These are phyloP conservation scores for Delphinapterus leucas DNA, from an alignment of 2,113 vertebrate genomes.

Conservation along the genomic window DNA sequence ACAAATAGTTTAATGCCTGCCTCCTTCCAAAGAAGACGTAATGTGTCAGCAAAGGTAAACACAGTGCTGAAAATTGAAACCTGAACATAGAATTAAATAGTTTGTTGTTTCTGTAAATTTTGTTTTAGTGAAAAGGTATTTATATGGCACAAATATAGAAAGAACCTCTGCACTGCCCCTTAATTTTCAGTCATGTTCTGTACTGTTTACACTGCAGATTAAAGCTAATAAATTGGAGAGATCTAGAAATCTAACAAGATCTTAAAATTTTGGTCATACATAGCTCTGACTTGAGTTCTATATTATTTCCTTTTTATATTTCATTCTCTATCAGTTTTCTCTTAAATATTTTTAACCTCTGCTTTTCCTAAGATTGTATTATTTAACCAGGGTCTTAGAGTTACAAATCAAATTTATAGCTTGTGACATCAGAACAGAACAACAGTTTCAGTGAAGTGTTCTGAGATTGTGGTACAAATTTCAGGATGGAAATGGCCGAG, in stretches of 20 bases:
- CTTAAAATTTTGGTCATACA: background rate
- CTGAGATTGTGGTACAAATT: background rate
- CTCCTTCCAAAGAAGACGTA: slow-evolving; percentile 12
- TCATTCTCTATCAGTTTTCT: background rate
- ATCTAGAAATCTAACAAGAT: background rate
- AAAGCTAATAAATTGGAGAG: background rate
- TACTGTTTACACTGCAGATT: slow-evolving; percentile 34
- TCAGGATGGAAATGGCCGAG: background rate
- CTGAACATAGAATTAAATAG: background rate
- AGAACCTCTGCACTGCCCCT: background rate
- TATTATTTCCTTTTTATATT: slow-evolving; percentile 37
- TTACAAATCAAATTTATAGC: background rate
- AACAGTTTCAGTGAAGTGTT: background rate
- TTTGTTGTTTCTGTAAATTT: background rate
- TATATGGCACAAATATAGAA: background rate
- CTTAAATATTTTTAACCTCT: slow-evolving; percentile 13
- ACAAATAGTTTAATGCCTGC: background rate
- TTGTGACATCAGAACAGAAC: background rate
- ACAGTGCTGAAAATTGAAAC: background rate
- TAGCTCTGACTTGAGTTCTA: slow-evolving; percentile 16
- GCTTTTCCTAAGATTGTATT: slow-evolving; percentile 21
- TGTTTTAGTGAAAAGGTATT: background rate
- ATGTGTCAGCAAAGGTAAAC: slow-evolving; percentile 16
- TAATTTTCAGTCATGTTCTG: background rate
- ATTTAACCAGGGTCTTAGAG: background rate